Conservation (phyloP, 2,113 vertebrate genomes). For the Scopus umbretta region DNA sequence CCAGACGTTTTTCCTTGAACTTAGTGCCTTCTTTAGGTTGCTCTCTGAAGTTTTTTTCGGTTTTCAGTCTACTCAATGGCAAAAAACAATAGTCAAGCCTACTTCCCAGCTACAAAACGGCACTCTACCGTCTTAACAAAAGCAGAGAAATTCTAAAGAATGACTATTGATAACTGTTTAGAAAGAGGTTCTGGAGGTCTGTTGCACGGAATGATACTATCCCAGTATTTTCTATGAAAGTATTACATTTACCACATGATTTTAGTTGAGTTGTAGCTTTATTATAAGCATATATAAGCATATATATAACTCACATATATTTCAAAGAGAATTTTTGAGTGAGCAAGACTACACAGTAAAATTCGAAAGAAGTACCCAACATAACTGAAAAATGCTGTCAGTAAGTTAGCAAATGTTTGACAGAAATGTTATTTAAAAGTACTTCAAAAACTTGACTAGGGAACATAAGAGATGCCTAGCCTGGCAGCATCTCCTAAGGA, state of each 20-base stretch:
- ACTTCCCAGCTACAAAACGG: background rate
- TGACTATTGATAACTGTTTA: background rate
- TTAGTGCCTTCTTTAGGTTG: background rate
- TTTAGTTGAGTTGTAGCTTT: background rate
- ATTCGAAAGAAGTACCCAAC: background rate
- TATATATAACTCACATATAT: background rate
- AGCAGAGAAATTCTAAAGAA: background rate
- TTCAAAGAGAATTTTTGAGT: background rate
- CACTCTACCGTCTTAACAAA: background rate
- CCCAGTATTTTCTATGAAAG: background rate
- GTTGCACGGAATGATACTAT: background rate
- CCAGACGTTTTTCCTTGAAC: background rate
- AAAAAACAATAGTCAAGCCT: background rate
- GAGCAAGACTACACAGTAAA: background rate
- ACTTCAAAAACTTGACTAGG: background rate
- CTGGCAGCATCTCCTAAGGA: background rate
- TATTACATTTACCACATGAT: background rate
- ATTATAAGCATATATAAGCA: no score
- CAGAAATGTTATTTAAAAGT: background rate
- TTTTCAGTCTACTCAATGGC: background rate
- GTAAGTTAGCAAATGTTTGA: background rate
- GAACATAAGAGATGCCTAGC: background rate
- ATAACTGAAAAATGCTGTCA: background rate
- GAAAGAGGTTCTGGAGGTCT: background rate
- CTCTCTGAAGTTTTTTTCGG: background rate